phyloP scores from a whole-genome alignment of 2,113 vertebrate genomes.

The Brachyhypopomus gauderio region DNA sequence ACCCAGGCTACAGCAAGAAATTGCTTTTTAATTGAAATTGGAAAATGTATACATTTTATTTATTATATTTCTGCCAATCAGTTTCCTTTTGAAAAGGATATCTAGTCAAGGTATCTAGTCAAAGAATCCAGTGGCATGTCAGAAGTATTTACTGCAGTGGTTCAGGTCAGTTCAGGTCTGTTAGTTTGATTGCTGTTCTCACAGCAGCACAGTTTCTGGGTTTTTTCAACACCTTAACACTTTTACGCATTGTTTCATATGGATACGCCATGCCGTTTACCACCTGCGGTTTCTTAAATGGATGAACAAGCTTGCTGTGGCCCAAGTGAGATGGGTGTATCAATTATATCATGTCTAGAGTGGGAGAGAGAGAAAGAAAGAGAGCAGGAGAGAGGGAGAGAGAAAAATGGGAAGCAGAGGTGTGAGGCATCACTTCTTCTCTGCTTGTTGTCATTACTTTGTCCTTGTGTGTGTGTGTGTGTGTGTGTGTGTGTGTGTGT shows the following conservation, averaged over 20 bases:
- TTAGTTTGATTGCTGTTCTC: background rate
- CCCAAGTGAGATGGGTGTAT: background rate
- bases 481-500: background rate
- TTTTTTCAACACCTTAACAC: background rate
- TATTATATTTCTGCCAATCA: background rate
- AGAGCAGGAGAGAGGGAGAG: background rate
- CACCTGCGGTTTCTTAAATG: background rate
- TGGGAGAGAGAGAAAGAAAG: background rate
- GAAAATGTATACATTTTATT: slow-evolving; percentile 3
- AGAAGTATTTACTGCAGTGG: slow-evolving; percentile 45
- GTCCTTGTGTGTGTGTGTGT: background rate
- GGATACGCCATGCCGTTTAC: background rate
- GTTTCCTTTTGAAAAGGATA: slow-evolving; percentile 5
- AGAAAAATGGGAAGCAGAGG: background rate
- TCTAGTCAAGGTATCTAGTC: background rate
- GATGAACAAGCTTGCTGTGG: background rate
- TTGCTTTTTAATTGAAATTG: slow-evolving; percentile 15
- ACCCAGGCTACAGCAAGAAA: background rate
- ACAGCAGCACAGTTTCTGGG: background rate
- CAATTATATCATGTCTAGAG: background rate
- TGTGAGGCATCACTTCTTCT: no score
- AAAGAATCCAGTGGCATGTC: slow-evolving; percentile 31
- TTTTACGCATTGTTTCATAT: background rate
- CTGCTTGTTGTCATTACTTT: background rate
- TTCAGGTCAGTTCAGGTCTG: slow-evolving; percentile 34